Conservation (phyloP, 2,888 invertebrate genomes). For the Hypena proboscidalis region DNA sequence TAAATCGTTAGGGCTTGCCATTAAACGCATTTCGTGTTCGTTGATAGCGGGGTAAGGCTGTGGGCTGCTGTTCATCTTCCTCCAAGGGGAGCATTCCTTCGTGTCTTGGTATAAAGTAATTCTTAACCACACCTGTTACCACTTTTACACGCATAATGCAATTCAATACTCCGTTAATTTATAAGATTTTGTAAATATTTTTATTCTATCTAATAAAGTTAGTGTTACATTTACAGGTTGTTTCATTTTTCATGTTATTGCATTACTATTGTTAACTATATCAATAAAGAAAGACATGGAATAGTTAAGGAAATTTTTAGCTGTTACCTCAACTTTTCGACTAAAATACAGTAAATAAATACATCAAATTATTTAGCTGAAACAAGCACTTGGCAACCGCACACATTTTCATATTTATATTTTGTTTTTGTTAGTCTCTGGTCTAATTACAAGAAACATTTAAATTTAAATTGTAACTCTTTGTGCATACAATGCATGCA, state of each 20-base stretch:
- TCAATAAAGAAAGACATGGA: too few relatives aligned
- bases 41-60: constrained; percentile 47
- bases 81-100: constrained; percentile 16
- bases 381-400: too few relatives aligned
- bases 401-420: too few relatives aligned
- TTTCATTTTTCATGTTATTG: constrained; percentile 37
- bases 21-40: constrained; percentile 74
- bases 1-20: constrained; percentile 76
- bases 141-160: constrained; percentile 66
- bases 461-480: too few relatives aligned
- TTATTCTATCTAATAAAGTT: constrained; percentile 58
- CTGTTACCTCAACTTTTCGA: too few relatives aligned
- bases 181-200: constrained; percentile 80
- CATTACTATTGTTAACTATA: not conserved
- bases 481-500: too few relatives aligned
- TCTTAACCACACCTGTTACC: constrained; percentile 67
- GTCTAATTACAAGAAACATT: too few relatives aligned
- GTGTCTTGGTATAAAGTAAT: constrained; percentile 29
- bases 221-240: constrained; percentile 50
- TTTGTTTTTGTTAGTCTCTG: too few relatives aligned
- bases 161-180: constrained; percentile 78
- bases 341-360: too few relatives aligned
- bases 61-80: constrained; percentile 38
- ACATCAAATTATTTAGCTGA: too few relatives aligned
- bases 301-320: too few relatives aligned